Evolutionary conservation across 2,797 vertebrate genomes (phyloP).

Genomic region (Syngnathus acus): DNA sequence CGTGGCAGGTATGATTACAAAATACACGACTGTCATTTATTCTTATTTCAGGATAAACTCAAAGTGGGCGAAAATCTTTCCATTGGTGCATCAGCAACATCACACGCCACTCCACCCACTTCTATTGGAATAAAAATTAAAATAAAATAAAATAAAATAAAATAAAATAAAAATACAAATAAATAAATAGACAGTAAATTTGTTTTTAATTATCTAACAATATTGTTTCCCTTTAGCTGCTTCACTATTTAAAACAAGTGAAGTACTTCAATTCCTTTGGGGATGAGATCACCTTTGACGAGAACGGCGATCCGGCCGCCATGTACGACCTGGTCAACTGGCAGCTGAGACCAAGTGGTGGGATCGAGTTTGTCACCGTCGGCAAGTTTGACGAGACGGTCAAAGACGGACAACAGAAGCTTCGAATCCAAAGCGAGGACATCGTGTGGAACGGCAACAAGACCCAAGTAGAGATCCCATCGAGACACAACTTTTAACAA

Average conservation of each 20-base stretch:
- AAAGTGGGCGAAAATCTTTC: no score
- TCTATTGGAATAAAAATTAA: no score
- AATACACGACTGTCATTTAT: background rate
- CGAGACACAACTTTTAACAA: background rate
- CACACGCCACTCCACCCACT: no score
- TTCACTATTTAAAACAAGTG: slow-evolving; percentile 68
- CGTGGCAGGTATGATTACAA: slow-evolving; percentile 65
- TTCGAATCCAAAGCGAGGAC: slow-evolving; percentile 58
- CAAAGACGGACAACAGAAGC: slow-evolving; percentile 32
- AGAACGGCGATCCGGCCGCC: slow-evolving; percentile 70
- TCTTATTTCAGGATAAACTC: no score
- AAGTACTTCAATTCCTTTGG: slow-evolving; percentile 60
- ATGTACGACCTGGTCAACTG: slow-evolving; percentile 76
- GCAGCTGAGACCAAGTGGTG: slow-evolving; percentile 55
- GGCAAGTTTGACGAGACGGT: slow-evolving; percentile 68
- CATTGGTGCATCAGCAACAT: no score
- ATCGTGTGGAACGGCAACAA: slow-evolving; percentile 71
- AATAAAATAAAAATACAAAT: no score
- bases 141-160: no score
- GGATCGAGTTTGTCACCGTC: slow-evolving; percentile 62
- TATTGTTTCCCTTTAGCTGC: slow-evolving; percentile 46
- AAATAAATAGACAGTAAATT: no score
- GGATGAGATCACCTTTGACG: slow-evolving; percentile 72
- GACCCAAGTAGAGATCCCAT: slow-evolving; percentile 51
- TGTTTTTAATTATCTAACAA: background rate